Evolutionary conservation across 1,140 invertebrate species (phyloP).

Genomic region (Drosophila prosaltans): DNA sequence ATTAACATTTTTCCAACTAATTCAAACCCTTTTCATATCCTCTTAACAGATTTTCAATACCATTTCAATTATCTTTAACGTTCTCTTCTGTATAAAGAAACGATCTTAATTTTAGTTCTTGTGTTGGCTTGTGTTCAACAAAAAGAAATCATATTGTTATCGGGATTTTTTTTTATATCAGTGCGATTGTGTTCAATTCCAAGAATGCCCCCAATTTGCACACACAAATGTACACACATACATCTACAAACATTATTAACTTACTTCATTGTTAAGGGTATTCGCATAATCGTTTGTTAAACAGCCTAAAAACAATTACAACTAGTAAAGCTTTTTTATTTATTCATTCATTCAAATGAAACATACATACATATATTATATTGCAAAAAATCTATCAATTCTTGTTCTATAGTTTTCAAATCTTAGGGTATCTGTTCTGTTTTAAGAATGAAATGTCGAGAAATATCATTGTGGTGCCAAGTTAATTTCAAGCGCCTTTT

Average conservation of each 20-base stretch:
- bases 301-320: too few species aligned
- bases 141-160: conserved; percentile 36
- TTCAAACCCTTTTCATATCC: too few species aligned
- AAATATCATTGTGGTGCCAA: background rate
- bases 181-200: conserved; percentile 36
- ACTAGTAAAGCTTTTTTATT: too few species aligned
- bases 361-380: background rate
- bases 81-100: background rate
- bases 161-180: conserved; percentile 29
- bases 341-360: too few species aligned
- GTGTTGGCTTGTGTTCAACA: conserved; percentile 1
- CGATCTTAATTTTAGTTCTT: background rate
- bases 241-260: background rate
- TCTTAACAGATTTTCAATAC: too few species aligned
- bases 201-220: conserved; percentile 18
- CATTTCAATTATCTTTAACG: too few species aligned
- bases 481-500: conserved; percentile 32
- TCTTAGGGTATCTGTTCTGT: background rate
- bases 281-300: background rate
- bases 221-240: background rate
- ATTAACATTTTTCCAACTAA: too few species aligned
- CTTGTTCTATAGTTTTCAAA: background rate
- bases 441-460: conserved; percentile 1
- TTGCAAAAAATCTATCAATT: background rate
- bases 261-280: background rate